phyloP scores from a whole-genome alignment of 2,113 vertebrate species.

The Condylura cristata region DNA sequence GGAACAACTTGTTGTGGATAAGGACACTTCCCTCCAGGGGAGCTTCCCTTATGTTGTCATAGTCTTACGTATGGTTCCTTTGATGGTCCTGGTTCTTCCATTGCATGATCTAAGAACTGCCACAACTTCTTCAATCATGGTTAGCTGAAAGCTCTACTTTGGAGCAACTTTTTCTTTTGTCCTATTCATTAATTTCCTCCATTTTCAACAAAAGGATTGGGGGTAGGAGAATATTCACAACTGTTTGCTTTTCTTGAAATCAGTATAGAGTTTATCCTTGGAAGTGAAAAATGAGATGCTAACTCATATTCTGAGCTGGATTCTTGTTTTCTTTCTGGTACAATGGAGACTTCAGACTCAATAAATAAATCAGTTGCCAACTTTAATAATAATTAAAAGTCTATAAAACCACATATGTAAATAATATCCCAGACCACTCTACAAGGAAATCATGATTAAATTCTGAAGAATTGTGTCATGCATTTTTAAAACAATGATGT shows the following conservation, averaged over 20 bases:
- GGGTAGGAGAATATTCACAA: not conserved
- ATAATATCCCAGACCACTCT: not conserved
- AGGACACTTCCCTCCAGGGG: fast-evolving
- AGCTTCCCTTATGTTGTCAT: not conserved
- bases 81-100: not conserved
- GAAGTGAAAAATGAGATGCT: not conserved
- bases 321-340: not conserved
- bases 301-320: not conserved
- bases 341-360: not conserved
- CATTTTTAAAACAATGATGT: not conserved
- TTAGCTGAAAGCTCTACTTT: not conserved
- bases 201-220: not conserved
- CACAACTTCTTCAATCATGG: not conserved
- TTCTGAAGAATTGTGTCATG: not conserved
- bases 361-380: not conserved
- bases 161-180: not conserved
- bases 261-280: not conserved
- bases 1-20: not conserved
- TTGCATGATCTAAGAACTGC: not conserved
- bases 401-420: not conserved
- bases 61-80: not conserved
- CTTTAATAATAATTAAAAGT: conserved; percentile 12
- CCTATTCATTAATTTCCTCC: not conserved
- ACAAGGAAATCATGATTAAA: not conserved
- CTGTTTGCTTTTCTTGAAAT: not conserved